Conservation (phyloP, 2,888 invertebrate species). For the Gerosis bhagava region DNA sequence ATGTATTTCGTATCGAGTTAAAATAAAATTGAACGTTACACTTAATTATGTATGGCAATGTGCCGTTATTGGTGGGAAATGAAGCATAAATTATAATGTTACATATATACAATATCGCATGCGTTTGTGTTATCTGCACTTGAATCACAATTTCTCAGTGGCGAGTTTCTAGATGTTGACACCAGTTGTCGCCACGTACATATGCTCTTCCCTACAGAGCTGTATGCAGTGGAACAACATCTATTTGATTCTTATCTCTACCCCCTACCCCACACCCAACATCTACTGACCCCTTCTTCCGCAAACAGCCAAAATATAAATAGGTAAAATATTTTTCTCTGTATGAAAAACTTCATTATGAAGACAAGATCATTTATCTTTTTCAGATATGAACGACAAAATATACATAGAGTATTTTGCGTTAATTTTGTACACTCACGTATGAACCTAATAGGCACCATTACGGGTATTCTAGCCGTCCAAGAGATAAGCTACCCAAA, state of each 20-base stretch:
- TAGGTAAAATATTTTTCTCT: constrained; percentile 72
- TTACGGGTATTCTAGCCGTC: constrained; percentile 35
- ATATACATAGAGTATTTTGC: too few relatives aligned
- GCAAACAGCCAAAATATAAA: constrained; percentile 67
- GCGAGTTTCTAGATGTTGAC: constrained; percentile 69
- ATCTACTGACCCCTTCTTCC: constrained; percentile 41
- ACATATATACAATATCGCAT: neutral
- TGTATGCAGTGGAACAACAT: constrained; percentile 78
- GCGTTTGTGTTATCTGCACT: constrained; percentile 35
- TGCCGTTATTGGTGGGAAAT: neutral
- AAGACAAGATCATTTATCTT: constrained; percentile 58
- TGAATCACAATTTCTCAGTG: constrained; percentile 45
- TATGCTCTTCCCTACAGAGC: constrained; percentile 63
- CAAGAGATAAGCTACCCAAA: constrained; percentile 35
- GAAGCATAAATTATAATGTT: constrained; percentile 7
- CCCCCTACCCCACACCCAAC: constrained; percentile 43
- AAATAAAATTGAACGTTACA: constrained; percentile 19
- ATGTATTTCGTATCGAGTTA: constrained; percentile 13
- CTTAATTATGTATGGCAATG: constrained; percentile 12
- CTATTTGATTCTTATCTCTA: constrained; percentile 80
- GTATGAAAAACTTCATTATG: constrained; percentile 60
- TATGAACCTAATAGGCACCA: constrained; percentile 2
- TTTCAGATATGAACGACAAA: too few relatives aligned
- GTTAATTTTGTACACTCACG: neutral
- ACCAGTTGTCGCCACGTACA: constrained; percentile 68